Evolutionary conservation across 1,140 invertebrate species (phyloP), one percentile per base, ranked within the genome.

Genomic region (Scaptomyza graminum): DNA sequence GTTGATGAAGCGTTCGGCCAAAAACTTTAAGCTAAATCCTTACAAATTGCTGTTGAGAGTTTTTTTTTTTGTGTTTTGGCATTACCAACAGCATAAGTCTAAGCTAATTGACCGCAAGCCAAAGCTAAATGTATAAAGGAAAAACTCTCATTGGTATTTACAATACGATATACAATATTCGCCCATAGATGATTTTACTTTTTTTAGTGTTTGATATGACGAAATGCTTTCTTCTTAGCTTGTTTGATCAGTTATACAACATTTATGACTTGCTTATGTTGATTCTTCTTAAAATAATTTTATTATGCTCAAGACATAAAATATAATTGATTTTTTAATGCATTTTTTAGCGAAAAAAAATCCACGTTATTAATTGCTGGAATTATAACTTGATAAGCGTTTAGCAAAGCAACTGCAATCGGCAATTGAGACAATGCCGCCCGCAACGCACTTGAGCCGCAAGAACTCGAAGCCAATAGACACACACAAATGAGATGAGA

Each of bases 401-500:
- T 64, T 25, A 37, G 22, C 51, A 34, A 8, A 16, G 22, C 28
- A 15, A 31, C 43, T 47, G 43, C 62, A 25, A 49, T 25, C 63
- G 31, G 22, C 57, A 74, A 74, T 67, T 55, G 64, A 50, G 37
- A 50, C 63, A 56, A 37, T 44, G 46, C 12, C 12, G 41, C 8
- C 22, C 57, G 57, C 63, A 49, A 16, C 12, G 57, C 63, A 60
- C 73, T 77, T 57, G 34, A 80, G 28, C 25, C 57, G 28, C 37
- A 13, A 15, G 13, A 47, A 74, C 78, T 81, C 69, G 63, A 81
- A 73, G 74, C 62, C 62, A 77, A 79, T 81, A 63, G 49, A 44
- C 34, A 63, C 37, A 54, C 49, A 63, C 37, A 16, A 13, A 63
- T 2, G 12, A 22, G 16, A 8, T 6, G 12, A 31, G 25, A 51